phyloP scores from a whole-genome alignment of 2,888 invertebrate genomes.

The Cephalotes varians region DNA sequence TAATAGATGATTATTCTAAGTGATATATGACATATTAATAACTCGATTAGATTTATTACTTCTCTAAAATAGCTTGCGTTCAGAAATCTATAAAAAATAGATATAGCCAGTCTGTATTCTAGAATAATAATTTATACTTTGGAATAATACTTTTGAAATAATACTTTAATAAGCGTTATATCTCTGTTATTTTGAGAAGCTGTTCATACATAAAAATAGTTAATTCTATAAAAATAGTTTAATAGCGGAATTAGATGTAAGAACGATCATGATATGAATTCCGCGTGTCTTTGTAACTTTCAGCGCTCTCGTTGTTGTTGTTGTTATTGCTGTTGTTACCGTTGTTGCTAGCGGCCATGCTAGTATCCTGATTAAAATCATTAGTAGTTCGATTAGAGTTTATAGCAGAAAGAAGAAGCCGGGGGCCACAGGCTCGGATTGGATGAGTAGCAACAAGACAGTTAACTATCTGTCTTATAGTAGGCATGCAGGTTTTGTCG shows the following conservation, averaged over 20 bases:
- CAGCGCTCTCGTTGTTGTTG: constrained; percentile 59
- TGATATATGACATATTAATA: not conserved
- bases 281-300: constrained; percentile 7
- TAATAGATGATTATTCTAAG: too few relatives aligned
- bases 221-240: constrained; percentile 32
- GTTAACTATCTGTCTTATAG: constrained; percentile 86
- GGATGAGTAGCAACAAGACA: constrained; percentile 84
- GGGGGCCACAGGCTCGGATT: constrained; percentile 82
- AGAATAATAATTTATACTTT: not conserved
- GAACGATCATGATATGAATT: constrained; percentile 32
- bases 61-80: not conserved
- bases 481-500: constrained; percentile 88
- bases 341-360: constrained; percentile 76
- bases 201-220: constrained; percentile 28
- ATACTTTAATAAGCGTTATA: constrained; percentile 1
- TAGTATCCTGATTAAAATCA: constrained; percentile 77
- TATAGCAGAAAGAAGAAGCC: constrained; percentile 82
- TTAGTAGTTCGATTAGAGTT: constrained; percentile 81
- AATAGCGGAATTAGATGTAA: constrained; percentile 20
- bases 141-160: constrained; percentile 6
- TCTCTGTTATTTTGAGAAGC: not conserved
- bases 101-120: constrained; percentile 2
- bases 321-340: constrained; percentile 75
- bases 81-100: constrained; percentile 31
- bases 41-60: not conserved